Evolutionary conservation across 2,113 vertebrate species (phyloP).

Genomic region (Grammomys dolichurus): DNA sequence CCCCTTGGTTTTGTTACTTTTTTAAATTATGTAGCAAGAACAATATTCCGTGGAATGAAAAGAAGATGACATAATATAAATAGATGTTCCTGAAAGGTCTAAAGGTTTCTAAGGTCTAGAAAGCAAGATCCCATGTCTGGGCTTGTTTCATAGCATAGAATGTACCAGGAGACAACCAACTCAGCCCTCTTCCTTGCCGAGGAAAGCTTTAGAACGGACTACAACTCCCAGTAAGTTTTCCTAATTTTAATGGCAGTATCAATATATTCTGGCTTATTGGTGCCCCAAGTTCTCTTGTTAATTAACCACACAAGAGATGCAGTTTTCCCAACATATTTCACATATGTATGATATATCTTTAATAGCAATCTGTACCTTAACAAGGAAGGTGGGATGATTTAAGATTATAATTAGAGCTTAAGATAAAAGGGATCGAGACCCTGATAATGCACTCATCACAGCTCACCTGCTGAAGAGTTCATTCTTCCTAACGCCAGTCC

Average conservation of each 20-base stretch:
- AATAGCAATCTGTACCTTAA: not conserved
- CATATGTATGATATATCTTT: not conserved
- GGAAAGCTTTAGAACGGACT: not conserved
- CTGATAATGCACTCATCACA: not conserved
- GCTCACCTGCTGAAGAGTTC: constrained; percentile 82
- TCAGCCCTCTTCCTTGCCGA: not conserved
- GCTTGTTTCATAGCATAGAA: not conserved
- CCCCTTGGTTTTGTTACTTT: not conserved
- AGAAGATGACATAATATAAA: not conserved
- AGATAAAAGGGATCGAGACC: not conserved
- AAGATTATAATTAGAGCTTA: not conserved
- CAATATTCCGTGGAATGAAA: constrained; percentile 5
- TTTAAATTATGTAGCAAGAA: constrained; percentile 10
- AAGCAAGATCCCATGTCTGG: not conserved
- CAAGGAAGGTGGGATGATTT: constrained; percentile 12
- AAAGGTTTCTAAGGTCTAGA: not conserved
- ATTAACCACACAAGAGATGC: not conserved
- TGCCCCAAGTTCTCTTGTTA: not conserved
- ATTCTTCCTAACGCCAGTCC: constrained; percentile 80
- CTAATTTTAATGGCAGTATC: not conserved
- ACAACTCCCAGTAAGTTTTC: not conserved
- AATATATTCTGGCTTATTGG: not conserved
- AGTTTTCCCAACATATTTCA: not conserved
- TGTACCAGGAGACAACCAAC: not conserved
- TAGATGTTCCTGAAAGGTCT: not conserved